A percentile compares a stretch with the other conserved stretches of the same genome.
Evolutionary conservation across 2,888 invertebrate genomes (phyloP).

Genomic region (Meteorus colon): DNA sequence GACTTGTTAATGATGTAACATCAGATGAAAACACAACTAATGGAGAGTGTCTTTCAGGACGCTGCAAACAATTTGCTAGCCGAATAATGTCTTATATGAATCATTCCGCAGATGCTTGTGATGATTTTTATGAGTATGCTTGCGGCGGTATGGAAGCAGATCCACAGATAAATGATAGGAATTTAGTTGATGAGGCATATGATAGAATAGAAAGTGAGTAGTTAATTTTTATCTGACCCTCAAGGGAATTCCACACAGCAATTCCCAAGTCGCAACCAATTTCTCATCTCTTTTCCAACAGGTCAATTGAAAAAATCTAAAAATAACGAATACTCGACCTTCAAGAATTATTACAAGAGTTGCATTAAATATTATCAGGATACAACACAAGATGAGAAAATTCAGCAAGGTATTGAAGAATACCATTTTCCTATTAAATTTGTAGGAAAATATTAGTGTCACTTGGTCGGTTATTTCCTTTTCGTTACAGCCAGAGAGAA

Average conservation of each 20-base stretch:
- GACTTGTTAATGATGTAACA: neutral
- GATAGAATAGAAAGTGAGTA: slow-evolving; percentile 56
- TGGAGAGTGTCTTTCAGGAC: slow-evolving; percentile 48
- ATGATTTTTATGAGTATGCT: slow-evolving; percentile 61
- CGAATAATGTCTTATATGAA: slow-evolving; percentile 64
- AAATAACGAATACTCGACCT: slow-evolving; percentile 37
- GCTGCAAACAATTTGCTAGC: slow-evolving; percentile 59
- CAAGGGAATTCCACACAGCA: neutral
- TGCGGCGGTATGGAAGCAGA: slow-evolving; percentile 62
- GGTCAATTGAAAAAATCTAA: slow-evolving; percentile 52
- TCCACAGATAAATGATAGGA: slow-evolving; percentile 51
- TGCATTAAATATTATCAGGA: slow-evolving; percentile 57
- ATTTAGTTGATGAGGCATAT: slow-evolving; percentile 50
- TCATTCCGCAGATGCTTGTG: slow-evolving; percentile 61
- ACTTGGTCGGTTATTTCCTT: neutral
- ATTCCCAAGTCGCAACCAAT: neutral
- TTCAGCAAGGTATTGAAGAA: slow-evolving; percentile 51
- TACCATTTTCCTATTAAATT: neutral
- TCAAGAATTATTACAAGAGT: slow-evolving; percentile 57
- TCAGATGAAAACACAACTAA: neutral
- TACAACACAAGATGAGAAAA: slow-evolving; percentile 44
- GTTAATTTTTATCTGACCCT: neutral
- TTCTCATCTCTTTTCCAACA: slow-evolving; percentile 13
- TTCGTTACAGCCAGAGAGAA: slow-evolving; percentile 49
- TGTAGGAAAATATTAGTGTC: slow-evolving; percentile 13